Evolutionary conservation across 2,888 invertebrate species (phyloP).

Genomic region (Apocheima hispidaria): DNA sequence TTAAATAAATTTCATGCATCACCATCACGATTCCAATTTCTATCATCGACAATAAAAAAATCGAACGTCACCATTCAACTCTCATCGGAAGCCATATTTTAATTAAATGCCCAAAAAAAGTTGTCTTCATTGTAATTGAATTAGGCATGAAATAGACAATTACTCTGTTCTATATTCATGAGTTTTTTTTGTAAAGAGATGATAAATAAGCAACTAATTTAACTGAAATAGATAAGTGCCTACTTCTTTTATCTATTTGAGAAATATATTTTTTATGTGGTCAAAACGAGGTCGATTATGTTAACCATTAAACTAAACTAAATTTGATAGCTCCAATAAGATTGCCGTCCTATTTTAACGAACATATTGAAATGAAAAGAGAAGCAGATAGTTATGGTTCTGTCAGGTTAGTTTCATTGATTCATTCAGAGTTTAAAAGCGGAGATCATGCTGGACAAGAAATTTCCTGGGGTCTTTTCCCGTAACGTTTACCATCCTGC

Average conservation of each 20-base stretch:
- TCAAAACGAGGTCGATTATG: no score
- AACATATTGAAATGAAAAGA: no score
- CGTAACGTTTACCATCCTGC: no score
- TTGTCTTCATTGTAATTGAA: slow-evolving; percentile 54
- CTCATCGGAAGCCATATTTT: slow-evolving; percentile 46
- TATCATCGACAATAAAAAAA: slow-evolving; percentile 48
- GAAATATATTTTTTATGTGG: background rate
- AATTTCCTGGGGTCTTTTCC: no score
- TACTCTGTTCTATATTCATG: slow-evolving; percentile 33
- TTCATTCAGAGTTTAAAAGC: no score
- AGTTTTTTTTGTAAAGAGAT: slow-evolving; percentile 27
- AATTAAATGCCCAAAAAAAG: slow-evolving; percentile 48
- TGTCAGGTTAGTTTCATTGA: no score
- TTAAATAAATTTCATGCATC: slow-evolving; percentile 42
- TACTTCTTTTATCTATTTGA: background rate
- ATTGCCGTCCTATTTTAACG: no score
- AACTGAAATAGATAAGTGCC: no score
- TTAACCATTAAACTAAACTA: no score
- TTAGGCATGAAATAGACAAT: slow-evolving; percentile 62
- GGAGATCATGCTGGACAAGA: no score
- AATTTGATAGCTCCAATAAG: no score
- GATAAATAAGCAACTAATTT: slow-evolving; percentile 1
- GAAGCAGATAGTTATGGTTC: no score
- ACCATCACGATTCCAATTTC: slow-evolving; percentile 51
- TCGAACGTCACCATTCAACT: slow-evolving; percentile 46